These are phyloP conservation scores for Drosophila parthenogenetica DNA, from an alignment of 2,888 invertebrate genomes.

Conservation along the genomic window DNA sequence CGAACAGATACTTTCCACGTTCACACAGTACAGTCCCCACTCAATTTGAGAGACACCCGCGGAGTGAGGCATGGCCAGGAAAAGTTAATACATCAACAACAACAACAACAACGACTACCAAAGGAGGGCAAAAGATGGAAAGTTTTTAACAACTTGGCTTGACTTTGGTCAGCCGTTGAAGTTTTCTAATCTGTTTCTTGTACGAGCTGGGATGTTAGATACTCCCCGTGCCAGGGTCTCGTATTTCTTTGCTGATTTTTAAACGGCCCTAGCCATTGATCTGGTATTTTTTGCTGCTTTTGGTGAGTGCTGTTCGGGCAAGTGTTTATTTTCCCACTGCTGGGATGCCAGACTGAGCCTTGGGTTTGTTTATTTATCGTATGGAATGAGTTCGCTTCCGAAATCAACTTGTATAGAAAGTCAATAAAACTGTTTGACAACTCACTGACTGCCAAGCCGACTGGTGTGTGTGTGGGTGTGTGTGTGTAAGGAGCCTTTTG, in stretches of 20 bases:
- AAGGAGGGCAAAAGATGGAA: conserved; percentile 26
- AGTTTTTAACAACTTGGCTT: conserved; percentile 65
- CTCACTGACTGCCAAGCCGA: conserved; percentile 50
- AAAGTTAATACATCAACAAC: conserved; percentile 5
- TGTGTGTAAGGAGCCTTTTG: conserved; percentile 34
- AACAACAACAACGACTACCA: neutral
- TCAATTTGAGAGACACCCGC: conserved; percentile 57
- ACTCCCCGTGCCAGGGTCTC: conserved; percentile 16
- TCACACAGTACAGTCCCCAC: conserved; percentile 37
- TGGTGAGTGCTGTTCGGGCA: conserved; percentile 34
- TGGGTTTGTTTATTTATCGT: conserved; percentile 57
- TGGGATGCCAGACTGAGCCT: conserved; percentile 21
- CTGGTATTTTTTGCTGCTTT: conserved; percentile 29
- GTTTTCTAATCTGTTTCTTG: conserved; percentile 73
- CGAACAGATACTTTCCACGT: conserved; percentile 16
- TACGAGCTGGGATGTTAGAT: conserved; percentile 12
- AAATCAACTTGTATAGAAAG: conserved; percentile 67
- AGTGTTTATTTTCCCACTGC: conserved; percentile 72
- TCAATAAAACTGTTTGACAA: conserved; percentile 80
- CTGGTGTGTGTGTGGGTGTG: conserved; percentile 13
- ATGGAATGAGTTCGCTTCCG: conserved; percentile 3
- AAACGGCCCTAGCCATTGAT: conserved; percentile 60
- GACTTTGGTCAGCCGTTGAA: conserved; percentile 58
- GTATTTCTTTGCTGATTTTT: conserved; percentile 46
- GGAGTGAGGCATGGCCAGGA: too few species aligned